Evolutionary conservation across 2,113 vertebrate species (phyloP).

Genomic region (Gobius niger): DNA sequence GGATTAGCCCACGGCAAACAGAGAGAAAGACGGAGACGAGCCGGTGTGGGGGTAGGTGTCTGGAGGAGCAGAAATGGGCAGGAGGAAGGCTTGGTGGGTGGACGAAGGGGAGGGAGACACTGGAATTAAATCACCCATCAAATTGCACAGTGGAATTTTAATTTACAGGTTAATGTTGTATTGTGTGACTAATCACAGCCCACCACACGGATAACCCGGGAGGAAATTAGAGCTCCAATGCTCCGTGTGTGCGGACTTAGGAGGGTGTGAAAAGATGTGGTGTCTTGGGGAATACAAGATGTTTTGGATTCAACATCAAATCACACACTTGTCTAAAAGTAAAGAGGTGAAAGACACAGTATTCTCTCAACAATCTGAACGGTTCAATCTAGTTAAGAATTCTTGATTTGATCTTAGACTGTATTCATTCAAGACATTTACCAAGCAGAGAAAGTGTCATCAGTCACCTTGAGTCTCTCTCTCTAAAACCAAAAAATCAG

Average conservation of each 20-base stretch:
- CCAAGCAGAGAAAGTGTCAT: no score
- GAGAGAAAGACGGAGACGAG: conserved; percentile 74
- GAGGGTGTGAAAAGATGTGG: neutral
- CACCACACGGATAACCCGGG: conserved; percentile 90
- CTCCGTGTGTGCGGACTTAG: conserved; percentile 15
- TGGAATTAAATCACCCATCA: conserved; percentile 99
- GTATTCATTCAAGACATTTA: no score
- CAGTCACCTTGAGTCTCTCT: no score
- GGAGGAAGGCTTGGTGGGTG: conserved; percentile 33
- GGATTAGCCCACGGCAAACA: conserved; percentile 98
- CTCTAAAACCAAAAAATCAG: no score
- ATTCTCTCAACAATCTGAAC: neutral
- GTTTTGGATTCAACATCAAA: neutral
- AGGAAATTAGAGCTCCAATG: conserved; percentile 71
- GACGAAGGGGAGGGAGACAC: conserved; percentile 72
- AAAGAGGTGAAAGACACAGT: neutral
- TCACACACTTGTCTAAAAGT: neutral
- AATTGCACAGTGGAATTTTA: conserved; percentile 99
- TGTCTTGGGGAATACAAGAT: neutral
- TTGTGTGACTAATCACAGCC: conserved; percentile 99
- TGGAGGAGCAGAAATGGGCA: conserved; percentile 56
- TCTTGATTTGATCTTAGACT: no score
- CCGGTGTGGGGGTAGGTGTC: conserved; percentile 63
- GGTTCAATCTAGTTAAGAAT: no score
- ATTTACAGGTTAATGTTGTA: conserved; percentile 99